These are phyloP conservation scores for Egretta garzetta DNA, from an alignment of 2,113 vertebrate genomes.

Conservation along the genomic window DNA sequence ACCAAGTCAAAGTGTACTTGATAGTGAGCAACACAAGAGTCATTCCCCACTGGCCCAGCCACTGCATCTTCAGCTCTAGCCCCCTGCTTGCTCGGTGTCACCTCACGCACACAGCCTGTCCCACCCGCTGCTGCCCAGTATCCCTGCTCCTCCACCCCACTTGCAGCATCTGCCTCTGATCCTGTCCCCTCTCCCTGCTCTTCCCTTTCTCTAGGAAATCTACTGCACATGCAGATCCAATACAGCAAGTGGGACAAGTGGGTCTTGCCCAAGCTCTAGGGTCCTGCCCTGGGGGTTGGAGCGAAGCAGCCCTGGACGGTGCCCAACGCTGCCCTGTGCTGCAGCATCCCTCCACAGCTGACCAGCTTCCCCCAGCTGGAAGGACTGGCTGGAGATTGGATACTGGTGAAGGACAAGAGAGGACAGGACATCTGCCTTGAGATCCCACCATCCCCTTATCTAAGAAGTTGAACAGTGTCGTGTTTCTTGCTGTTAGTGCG, in stretches of 20 bases:
- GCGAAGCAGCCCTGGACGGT: neutral
- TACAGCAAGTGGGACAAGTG: neutral
- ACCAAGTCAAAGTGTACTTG: neutral
- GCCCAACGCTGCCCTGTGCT: rapidly evolving
- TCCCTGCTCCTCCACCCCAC: neutral
- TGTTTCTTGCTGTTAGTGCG: neutral
- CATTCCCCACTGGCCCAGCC: neutral
- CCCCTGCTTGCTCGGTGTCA: neutral
- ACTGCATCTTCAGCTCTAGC: neutral
- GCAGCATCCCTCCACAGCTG: neutral
- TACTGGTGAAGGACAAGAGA: neutral
- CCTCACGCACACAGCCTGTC: neutral
- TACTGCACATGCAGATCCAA: neutral
- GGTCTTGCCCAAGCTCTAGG: neutral
- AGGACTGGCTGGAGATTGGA: neutral
- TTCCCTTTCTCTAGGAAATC: neutral
- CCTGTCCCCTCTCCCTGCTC: neutral
- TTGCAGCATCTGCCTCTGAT: neutral
- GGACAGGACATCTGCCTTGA: neutral
- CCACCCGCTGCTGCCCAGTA: neutral
- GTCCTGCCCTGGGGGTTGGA: neutral
- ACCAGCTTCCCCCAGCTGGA: neutral
- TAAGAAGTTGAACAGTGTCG: neutral
- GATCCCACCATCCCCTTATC: neutral
- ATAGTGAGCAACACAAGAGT: neutral